Evolutionary conservation across 2,888 invertebrate genomes (phyloP).

Genomic region (Lepidocyrtoides sp.): DNA sequence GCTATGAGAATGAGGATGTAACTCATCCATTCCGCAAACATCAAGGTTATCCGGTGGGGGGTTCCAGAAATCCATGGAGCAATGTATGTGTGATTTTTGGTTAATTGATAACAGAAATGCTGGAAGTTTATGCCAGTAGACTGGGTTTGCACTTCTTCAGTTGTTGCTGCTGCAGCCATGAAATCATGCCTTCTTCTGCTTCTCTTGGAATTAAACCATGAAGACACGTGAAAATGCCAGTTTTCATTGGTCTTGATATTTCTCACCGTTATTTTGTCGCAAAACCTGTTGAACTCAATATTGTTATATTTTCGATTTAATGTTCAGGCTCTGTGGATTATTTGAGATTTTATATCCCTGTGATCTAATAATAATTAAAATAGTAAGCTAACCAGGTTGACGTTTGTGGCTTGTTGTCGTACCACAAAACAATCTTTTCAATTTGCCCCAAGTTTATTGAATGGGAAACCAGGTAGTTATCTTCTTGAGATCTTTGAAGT

Average conservation of each 20-base stretch:
- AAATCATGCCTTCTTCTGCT: conserved; percentile 19
- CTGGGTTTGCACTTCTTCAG: neutral
- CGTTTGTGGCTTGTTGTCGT: conserved; percentile 1
- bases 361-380: too few species aligned
- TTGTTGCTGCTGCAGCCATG: neutral
- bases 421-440: conserved; percentile 45
- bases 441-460: conserved; percentile 54
- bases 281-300: conserved; percentile 61
- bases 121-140: neutral
- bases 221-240: conserved; percentile 60
- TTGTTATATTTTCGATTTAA: too few species aligned
- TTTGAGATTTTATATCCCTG: too few species aligned
- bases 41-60: conserved; percentile 23
- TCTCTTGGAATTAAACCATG: conserved; percentile 40
- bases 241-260: conserved; percentile 70
- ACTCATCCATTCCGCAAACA: conserved; percentile 58
- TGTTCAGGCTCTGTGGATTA: too few species aligned
- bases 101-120: conserved; percentile 43
- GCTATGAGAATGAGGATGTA: conserved; percentile 64
- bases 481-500: conserved; percentile 66
- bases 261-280: conserved; percentile 59
- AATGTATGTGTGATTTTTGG: conserved; percentile 46
- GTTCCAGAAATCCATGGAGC: conserved; percentile 45
- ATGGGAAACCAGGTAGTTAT: conserved; percentile 70
- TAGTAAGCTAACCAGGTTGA: conserved; percentile 42